Base-by-base conservation (phyloP, 2,888 invertebrate species). In the Eueremaeus valkanovi region DNA sequence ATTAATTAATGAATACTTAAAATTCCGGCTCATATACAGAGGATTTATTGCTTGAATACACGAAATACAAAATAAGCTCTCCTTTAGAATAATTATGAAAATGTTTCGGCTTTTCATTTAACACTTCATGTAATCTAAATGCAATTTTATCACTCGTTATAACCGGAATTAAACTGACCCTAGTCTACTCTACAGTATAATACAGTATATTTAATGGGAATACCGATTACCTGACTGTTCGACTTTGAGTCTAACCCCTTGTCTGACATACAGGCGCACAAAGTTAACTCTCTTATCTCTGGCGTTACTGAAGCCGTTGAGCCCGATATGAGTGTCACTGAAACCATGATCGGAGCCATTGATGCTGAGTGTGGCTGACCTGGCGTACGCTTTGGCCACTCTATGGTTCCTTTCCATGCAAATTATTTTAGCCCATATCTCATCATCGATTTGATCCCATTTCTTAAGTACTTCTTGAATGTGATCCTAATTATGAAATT, bases 361-460 rank as follows among this genome's bases (percentile, higher is more conserved):
- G 83, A 98, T 91, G 79, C 95, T 95, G 82, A 98, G 89, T 79
- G 96, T 94, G 74, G 95, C 94, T 77, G 95, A 94, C 77, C 96
- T 88, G 80, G 97, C 93, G 85, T 98, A 97, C 36, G 97, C 96
- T 85, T 98, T 98, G 78, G 97, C 97, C 76, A 98, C 94, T 81
- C 96, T 89, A 81, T 94, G 88, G 84, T 95, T 95, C 83, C 93
- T 89, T 85, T 98, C 97, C 85, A 98, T 90, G 80, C 97, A 95
- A 84, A 97, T 95, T 80, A 98, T 92, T 88, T 98, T 98, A 80
- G 95, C 95, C 98, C 98, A 98, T 82, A 97, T 96, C 66, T 96
- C 96, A 83, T 96, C 95, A 84, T 97, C 96, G 81, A 97, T 93
- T 86, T 93, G 92, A 81, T 92, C 92, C 92, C 96, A 95, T 87